Conservation (phyloP, 2,797 vertebrate genomes). For the Antrozous pallidus region DNA sequence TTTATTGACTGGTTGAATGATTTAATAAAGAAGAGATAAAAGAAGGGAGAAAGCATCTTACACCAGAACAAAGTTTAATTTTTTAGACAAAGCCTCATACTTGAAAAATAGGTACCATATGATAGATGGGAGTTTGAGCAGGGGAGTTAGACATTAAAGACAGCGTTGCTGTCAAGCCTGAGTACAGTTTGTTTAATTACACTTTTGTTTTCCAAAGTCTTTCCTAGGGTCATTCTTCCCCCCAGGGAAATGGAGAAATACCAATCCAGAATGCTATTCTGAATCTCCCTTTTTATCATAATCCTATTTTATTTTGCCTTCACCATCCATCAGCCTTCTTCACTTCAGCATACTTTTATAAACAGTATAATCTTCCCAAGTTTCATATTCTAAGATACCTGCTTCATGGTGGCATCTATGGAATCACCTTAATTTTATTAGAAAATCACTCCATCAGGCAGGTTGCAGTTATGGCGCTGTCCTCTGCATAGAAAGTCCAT, state of each 20-base stretch:
- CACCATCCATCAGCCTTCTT: background rate
- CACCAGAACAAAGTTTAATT: background rate
- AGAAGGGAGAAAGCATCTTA: background rate
- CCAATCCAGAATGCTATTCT: background rate
- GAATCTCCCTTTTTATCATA: background rate
- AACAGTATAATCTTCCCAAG: background rate
- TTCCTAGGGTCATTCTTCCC: background rate
- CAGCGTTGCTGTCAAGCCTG: background rate
- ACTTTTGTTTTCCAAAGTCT: background rate
- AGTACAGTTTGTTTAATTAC: background rate
- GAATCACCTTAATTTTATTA: background rate
- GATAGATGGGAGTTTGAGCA: background rate
- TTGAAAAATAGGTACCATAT: background rate
- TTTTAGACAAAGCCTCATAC: background rate
- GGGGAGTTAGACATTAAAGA: background rate
- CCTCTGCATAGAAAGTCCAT: background rate
- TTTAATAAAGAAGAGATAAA: background rate
- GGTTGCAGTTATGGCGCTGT: background rate
- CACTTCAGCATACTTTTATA: background rate
- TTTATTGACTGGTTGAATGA: background rate
- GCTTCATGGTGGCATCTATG: background rate
- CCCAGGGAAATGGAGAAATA: background rate
- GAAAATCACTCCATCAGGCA: background rate
- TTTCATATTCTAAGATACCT: background rate
- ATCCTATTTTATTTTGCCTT: background rate